Evolutionary conservation across 2,888 invertebrate genomes (phyloP).

Genomic region (Protophormia terraenovae): DNA sequence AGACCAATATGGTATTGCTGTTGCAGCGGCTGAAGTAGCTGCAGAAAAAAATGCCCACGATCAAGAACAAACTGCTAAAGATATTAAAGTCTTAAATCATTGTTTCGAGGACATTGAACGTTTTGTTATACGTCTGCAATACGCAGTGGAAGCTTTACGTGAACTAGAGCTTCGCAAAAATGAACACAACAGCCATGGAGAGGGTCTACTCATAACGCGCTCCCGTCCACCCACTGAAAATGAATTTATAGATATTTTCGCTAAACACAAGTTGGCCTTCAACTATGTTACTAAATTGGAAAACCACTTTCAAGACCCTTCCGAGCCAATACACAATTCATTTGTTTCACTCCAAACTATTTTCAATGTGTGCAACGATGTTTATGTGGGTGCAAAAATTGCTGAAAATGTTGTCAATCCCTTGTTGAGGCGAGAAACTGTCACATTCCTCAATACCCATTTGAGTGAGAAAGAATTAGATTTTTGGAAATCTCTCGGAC

Average conservation of each 20-base stretch:
- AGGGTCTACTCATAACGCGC: conserved; percentile 95
- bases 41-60: conserved; percentile 92
- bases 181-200: conserved; percentile 86
- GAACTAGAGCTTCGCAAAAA: conserved; percentile 93
- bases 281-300: conserved; percentile 96
- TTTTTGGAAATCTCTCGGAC: conserved; percentile 97
- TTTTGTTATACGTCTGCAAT: conserved; percentile 97
- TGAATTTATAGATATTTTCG: conserved; percentile 98
- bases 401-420: conserved; percentile 95
- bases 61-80: conserved; percentile 96
- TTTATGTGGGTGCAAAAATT: conserved; percentile 89
- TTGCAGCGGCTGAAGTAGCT: conserved; percentile 79
- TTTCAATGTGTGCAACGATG: conserved; percentile 96
- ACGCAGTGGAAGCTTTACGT: conserved; percentile 95
- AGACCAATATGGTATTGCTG: conserved; percentile 78
- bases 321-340: conserved; percentile 97
- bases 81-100: conserved; percentile 96
- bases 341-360: conserved; percentile 98
- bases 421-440: conserved; percentile 93
- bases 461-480: conserved; percentile 98
- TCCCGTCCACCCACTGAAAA: conserved; percentile 97
- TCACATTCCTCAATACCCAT: conserved; percentile 95
- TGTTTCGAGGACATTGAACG: conserved; percentile 99
- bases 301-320: conserved; percentile 98
- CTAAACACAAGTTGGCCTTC: conserved; percentile 98